A percentile compares a stretch with the other conserved stretches of the same genome.
Evolutionary conservation across 2,888 invertebrate species (phyloP).

Genomic region (Lasius fuliginosus): DNA sequence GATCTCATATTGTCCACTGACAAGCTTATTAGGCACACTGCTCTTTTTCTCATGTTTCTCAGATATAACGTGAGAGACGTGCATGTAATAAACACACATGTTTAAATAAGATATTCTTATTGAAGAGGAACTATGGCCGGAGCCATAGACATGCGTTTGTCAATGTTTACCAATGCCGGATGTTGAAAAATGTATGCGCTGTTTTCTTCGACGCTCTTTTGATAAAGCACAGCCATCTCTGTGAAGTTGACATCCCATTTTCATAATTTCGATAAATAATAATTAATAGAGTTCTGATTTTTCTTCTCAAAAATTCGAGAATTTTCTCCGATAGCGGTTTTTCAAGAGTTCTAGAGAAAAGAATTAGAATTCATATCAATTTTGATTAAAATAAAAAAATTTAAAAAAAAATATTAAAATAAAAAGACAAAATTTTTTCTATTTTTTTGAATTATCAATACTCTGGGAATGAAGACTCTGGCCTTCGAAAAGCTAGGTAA

Average conservation of each 20-base stretch:
- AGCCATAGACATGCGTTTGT: neutral
- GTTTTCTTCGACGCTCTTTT: too few relatives aligned
- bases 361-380: neutral
- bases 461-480: neutral
- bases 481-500: too few relatives aligned
- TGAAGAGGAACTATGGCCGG: neutral
- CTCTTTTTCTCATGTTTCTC: neutral
- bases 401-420: neutral
- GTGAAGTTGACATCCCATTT: neutral
- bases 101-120: neutral
- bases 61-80: neutral
- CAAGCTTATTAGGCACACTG: neutral
- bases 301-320: neutral
- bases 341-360: neutral
- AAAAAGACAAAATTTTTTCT: neutral
- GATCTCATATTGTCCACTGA: neutral
- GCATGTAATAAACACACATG: neutral
- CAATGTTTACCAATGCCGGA: neutral
- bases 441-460: neutral
- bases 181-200: too few relatives aligned
- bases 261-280: neutral
- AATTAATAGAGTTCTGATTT: neutral
- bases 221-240: neutral
- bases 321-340: neutral
- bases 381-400: neutral